Conservation (phyloP, 2,113 vertebrate genomes). For the Atractosteus spatula region DNA sequence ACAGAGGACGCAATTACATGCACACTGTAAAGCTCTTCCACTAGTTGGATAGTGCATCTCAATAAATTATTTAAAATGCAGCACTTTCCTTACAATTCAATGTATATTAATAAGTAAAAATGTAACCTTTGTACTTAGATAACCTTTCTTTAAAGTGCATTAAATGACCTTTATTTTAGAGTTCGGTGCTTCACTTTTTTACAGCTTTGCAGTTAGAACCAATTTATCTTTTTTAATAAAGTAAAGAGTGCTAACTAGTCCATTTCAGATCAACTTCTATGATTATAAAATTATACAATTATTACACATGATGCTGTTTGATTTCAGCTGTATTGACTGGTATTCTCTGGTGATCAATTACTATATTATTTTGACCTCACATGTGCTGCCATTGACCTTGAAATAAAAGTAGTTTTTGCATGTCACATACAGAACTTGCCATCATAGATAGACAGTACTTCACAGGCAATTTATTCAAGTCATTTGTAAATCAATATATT, state of each 20-base stretch:
- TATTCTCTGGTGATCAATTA: too few relatives aligned
- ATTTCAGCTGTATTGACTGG: too few relatives aligned
- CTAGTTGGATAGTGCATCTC: constrained; percentile 31
- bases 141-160: constrained; percentile 29
- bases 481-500: too few relatives aligned
- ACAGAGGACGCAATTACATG: background rate
- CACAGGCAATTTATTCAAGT: too few relatives aligned
- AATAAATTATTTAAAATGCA: constrained; percentile 43
- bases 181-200: constrained; percentile 2
- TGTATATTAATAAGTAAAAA: constrained; percentile 51
- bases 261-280: too few relatives aligned
- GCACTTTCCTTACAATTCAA: constrained; percentile 36
- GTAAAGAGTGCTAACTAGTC: background rate
- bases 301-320: too few relatives aligned
- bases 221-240: background rate
- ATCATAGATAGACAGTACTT: too few relatives aligned
- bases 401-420: too few relatives aligned
- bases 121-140: constrained; percentile 29
- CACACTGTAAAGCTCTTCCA: background rate
- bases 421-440: too few relatives aligned
- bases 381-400: too few relatives aligned
- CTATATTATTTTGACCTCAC: too few relatives aligned
- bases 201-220: background rate
- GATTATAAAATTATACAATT: too few relatives aligned
- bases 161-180: constrained; percentile 25